Evolutionary conservation across 2,888 invertebrate genomes (phyloP), one percentile per base, ranked within the genome.

Genomic region (Agriopis marginaria): DNA sequence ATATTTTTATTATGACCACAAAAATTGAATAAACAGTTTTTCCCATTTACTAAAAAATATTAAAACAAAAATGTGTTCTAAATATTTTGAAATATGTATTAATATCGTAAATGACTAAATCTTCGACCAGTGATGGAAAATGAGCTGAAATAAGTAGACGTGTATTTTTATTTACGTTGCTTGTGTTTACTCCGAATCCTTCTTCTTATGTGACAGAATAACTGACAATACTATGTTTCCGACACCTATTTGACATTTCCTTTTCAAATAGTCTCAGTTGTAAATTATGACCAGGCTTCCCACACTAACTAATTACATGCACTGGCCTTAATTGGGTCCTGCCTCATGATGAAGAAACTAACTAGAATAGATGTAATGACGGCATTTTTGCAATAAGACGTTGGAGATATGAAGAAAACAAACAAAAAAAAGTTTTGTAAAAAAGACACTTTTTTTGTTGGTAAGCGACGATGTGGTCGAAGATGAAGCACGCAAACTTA

Each of bases 251-350:
- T 39, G 49, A 49, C 14, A 32, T 60, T 60, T 60, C 60, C 60
- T 39, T 60, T 49, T 49, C 60, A 60, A 60, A 67, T 7, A 60
- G 7, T 45, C 40, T 44, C 11, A 39, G 14, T 51, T 42, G 50
- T 47, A 47, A 47, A 5, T 42, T 42, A 9, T 45, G 49, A 49
- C 5, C 8, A 49, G 12, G 14, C 12, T 23, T 49, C 49, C 49
- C 32, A 59, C 9, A 39, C 60, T 49, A 12, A 8, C 32, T 47
- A 60, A 60, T 60, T 49, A 32, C 39, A 14, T 39, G 39, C 60
- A 39, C 47, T 49, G 6, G 5, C 49, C 39, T 47, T 59, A 59
- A 47, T 58, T 17, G 59, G 11, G 17, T 32, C 32, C 17, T 47
- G 47, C 12, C 50, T 49, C 10, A 14, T 42, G 42, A 32, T 42